Base-by-base conservation (phyloP, 2,888 invertebrate species). In the Allophyes oxyacanthae region DNA sequence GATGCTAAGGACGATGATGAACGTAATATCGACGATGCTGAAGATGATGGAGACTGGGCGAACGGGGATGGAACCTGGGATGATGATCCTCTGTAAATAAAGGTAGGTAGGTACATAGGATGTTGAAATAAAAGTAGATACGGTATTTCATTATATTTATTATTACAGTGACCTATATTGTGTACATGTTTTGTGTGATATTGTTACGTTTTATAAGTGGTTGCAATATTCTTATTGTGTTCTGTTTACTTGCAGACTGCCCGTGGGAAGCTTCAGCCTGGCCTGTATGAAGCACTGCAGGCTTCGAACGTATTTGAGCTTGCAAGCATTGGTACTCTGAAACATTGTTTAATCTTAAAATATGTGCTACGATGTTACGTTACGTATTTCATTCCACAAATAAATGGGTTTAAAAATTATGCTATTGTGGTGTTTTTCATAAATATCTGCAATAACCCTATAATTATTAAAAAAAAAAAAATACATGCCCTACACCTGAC, bases 61-160 rank as follows among this genome's bases (percentile, higher is more conserved):
- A 74, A 82, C 8, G 83, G 79, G 30, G 79, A 78, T 14, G 82
- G 76, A n/a, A 60, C 65, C 13, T 86, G 86, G 85, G 79, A 78
- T 9, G 74, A 63, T 7, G 40, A 49, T 52, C 57, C 50, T 6
- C 36, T 68, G 54, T 62, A 55, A 51, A 10, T 14, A 15, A n/a
- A 8, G 49, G 53, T 50, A 40, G 8, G 37, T 50, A 5, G n/a
- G n/a, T n/a, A 8, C 6, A 49, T n/a, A 9, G 1, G 20, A n/a
- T 34, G 25, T 26, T 6, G 11, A 37, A 42, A 45, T 42, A 26
- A 36, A 40, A 51, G 10, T 15, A 30, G 0, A 9, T 33, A 34
- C 0, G 7, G 28, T 15, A 20, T 15, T 36, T 10, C 7, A 28
- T 6, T 34, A 25, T 32, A 34, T 60, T 65, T 64, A 66, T 46